phyloP scores from a whole-genome alignment of 2,113 vertebrate genomes.

The Leptobrachium ailaonicum region DNA sequence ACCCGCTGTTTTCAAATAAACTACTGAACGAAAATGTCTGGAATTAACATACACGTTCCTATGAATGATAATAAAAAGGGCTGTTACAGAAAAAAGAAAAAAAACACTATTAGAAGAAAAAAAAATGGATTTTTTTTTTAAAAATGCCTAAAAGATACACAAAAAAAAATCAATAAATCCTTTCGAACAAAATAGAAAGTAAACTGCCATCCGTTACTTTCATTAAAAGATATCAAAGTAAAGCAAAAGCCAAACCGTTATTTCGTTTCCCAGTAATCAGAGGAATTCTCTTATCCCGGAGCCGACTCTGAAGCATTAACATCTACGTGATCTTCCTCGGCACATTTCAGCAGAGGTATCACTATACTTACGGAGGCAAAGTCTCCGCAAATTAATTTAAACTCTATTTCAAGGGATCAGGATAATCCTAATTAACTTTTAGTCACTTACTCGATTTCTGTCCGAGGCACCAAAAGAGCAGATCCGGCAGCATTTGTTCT shows the following conservation, averaged over 20 bases:
- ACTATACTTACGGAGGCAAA: constrained; percentile 37
- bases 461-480: constrained; percentile 20
- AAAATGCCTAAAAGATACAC: too few species aligned
- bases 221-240: neutral
- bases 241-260: neutral
- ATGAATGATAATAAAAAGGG: too few species aligned
- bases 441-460: constrained; percentile 43
- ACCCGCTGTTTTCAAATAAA: too few species aligned
- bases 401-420: constrained; percentile 38
- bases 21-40: too few species aligned
- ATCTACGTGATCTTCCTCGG: constrained; percentile 9
- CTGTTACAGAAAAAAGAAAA: too few species aligned
- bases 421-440: constrained; percentile 50
- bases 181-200: too few species aligned
- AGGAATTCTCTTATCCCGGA: constrained; percentile 5
- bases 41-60: too few species aligned
- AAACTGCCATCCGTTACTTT: neutral
- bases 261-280: neutral
- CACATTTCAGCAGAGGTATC: constrained; percentile 29
- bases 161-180: too few species aligned
- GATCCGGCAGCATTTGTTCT: constrained; percentile 22
- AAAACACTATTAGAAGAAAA: too few species aligned
- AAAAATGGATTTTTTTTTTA: too few species aligned
- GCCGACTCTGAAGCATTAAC: constrained; percentile 12
- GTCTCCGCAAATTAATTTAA: constrained; percentile 43